A percentile compares a stretch with the other conserved stretches of the same genome.
phyloP scores from a whole-genome alignment of 2,797 vertebrate species.

The Lophotriccus pileatus region DNA sequence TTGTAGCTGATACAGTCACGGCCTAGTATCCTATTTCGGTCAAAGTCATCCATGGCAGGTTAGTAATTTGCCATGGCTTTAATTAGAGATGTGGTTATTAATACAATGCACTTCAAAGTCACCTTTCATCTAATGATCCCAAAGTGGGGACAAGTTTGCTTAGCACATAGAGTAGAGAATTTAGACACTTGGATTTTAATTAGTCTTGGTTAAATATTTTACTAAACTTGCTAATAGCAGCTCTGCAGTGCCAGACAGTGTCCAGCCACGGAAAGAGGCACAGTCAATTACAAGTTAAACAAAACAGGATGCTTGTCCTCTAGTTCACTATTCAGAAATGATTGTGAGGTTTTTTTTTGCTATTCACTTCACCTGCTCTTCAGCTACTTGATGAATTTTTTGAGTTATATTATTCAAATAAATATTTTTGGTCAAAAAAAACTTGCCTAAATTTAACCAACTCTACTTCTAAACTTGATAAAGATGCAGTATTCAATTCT shows the following conservation, averaged over 20 bases:
- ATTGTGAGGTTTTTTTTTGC: neutral
- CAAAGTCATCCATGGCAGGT: slow-evolving; percentile 59
- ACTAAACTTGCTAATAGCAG: neutral
- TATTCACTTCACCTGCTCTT: neutral
- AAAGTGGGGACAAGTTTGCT: slow-evolving; percentile 26
- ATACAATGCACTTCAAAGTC: slow-evolving; percentile 61
- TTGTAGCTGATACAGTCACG: neutral
- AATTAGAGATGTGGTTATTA: slow-evolving; percentile 67
- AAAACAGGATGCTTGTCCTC: neutral
- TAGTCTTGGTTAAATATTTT: slow-evolving; percentile 44
- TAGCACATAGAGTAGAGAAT: neutral
- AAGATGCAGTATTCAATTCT: neutral
- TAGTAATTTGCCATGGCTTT: slow-evolving; percentile 58
- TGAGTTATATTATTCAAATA: neutral
- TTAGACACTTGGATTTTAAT: slow-evolving; percentile 22
- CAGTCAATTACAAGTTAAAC: neutral
- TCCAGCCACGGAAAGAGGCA: neutral
- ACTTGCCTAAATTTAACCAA: neutral
- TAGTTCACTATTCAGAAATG: neutral
- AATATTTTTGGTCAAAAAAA: neutral
- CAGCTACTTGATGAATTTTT: neutral
- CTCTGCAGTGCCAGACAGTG: neutral
- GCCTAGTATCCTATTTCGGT: slow-evolving; percentile 61
- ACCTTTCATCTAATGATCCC: slow-evolving; percentile 55
- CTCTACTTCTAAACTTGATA: neutral